These are phyloP conservation scores for Tetraneura akinire DNA, from an alignment of 1,140 invertebrate genomes.

Conservation along the genomic window DNA sequence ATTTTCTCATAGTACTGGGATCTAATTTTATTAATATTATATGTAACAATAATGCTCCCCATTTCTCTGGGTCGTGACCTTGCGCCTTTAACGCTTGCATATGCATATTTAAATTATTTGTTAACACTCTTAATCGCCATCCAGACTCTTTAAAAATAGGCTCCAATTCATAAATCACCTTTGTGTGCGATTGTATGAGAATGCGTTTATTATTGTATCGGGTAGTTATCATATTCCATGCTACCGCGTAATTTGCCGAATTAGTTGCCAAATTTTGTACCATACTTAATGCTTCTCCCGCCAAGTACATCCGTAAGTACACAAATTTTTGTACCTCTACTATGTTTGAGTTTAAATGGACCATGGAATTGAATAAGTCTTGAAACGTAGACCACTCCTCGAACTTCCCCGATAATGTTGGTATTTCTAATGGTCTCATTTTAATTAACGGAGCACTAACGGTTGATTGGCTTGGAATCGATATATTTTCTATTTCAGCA, in stretches of 20 bases:
- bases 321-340: neutral
- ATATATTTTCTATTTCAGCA: too few relatives aligned
- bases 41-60: neutral
- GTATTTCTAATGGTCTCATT: too few relatives aligned
- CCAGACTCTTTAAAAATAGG: neutral
- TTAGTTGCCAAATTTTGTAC: neutral
- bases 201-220: neutral
- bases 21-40: neutral
- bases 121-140: neutral
- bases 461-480: too few relatives aligned
- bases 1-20: neutral
- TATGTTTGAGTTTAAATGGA: neutral
- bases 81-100: constrained; percentile 9
- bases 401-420: too few relatives aligned
- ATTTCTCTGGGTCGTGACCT: neutral
- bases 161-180: neutral
- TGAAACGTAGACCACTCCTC: neutral
- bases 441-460: too few relatives aligned
- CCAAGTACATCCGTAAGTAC: neutral
- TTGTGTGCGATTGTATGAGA: neutral
- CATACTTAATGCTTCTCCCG: neutral
- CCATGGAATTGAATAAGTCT: neutral
- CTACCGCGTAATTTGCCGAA: neutral
- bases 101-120: neutral
- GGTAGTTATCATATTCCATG: neutral